Conservation (phyloP, 2,888 invertebrate genomes). For the Aphidoletes aphidimyza region DNA sequence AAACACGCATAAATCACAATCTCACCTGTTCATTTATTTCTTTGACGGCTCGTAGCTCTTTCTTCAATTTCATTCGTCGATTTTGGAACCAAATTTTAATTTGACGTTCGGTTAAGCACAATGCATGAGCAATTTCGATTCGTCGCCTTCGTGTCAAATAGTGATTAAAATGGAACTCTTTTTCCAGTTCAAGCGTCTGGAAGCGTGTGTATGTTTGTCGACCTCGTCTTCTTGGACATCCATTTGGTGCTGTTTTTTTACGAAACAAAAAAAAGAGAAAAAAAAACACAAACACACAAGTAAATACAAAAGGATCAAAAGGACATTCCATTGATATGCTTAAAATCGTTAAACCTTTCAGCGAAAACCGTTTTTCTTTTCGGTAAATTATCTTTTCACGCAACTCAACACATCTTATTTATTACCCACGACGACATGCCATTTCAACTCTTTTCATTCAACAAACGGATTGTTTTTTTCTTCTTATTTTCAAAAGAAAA, state of each 20-base stretch:
- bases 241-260: constrained; percentile 87
- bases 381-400: neutral
- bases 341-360: constrained; percentile 9
- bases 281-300: neutral
- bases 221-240: constrained; percentile 92
- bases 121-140: constrained; percentile 96
- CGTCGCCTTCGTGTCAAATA: constrained; percentile 95
- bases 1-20: neutral
- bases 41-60: constrained; percentile 92
- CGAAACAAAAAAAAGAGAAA: constrained; percentile 59
- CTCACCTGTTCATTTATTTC: constrained; percentile 88
- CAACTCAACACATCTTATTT: constrained; percentile 12
- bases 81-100: constrained; percentile 99
- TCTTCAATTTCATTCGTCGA: constrained; percentile 95
- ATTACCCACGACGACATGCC: constrained; percentile 29
- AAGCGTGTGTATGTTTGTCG: constrained; percentile 98
- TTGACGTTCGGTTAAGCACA: constrained; percentile 95
- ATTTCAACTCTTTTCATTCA: neutral
- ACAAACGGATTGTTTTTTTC: too few relatives aligned
- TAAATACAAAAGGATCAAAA: neutral
- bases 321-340: neutral
- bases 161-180: constrained; percentile 98
- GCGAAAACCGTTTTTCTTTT: neutral
- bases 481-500: too few relatives aligned
- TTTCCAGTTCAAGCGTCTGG: constrained; percentile 97